Evolutionary conservation across 2,797 vertebrate genomes (phyloP).

Genomic region (Pseudochaenichthys georgianus): DNA sequence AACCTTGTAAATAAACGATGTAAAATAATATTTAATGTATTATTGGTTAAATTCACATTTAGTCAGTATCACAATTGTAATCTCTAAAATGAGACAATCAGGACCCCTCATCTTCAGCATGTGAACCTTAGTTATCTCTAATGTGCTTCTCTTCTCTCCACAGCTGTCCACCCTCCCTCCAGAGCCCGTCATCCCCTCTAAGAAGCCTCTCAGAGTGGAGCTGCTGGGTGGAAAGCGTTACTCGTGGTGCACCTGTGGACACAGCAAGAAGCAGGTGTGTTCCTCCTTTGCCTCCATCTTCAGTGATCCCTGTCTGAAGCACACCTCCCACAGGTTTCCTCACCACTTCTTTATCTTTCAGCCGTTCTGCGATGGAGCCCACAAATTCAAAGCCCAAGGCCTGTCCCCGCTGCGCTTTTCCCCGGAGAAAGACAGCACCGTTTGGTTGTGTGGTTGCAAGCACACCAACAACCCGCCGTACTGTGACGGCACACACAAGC

Average conservation of each 20-base stretch:
- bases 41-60: too few relatives aligned
- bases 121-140: neutral
- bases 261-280: constrained; percentile 88
- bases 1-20: too few relatives aligned
- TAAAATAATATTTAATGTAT: too few relatives aligned
- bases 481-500: constrained; percentile 83
- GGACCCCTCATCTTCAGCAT: neutral
- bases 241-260: constrained; percentile 90
- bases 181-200: constrained; percentile 79
- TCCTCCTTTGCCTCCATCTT: accelerated
- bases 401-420: constrained; percentile 84
- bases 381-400: constrained; percentile 77
- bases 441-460: constrained; percentile 90
- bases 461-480: constrained; percentile 84
- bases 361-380: constrained; percentile 91
- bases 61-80: too few relatives aligned
- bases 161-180: constrained; percentile 61
- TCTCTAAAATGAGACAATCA: too few relatives aligned
- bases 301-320: neutral
- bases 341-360: constrained; percentile 49
- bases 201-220: constrained; percentile 86
- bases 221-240: constrained; percentile 86
- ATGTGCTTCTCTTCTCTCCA: neutral
- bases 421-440: constrained; percentile 65
- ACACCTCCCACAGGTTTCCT: neutral